Conservation (phyloP, 2,113 vertebrate genomes). For the Siniperca chuatsi region DNA sequence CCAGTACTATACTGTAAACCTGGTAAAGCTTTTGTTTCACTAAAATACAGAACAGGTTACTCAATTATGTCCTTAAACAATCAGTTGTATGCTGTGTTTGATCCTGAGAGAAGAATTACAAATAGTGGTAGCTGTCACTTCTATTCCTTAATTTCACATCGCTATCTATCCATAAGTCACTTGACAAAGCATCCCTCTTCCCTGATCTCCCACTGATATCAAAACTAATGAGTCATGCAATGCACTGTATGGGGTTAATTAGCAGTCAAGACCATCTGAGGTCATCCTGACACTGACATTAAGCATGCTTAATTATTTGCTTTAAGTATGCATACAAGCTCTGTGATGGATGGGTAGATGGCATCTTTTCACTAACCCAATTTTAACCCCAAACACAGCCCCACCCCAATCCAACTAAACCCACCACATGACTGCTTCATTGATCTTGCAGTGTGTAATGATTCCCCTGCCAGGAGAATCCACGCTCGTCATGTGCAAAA, state of each 20-base stretch:
- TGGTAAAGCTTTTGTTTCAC: neutral
- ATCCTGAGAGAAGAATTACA: neutral
- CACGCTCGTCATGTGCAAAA: neutral
- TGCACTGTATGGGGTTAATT: neutral
- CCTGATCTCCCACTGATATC: neutral
- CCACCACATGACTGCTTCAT: conserved; percentile 4
- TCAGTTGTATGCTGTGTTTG: neutral
- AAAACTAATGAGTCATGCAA: conserved; percentile 55
- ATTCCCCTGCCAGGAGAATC: conserved; percentile 37
- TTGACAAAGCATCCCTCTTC: conserved; percentile 18
- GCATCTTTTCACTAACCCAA: neutral
- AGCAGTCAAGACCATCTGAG: conserved; percentile 2
- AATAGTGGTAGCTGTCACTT: neutral
- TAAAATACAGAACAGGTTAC: neutral
- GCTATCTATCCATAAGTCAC: neutral
- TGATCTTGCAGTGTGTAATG: neutral
- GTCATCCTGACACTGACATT: conserved; percentile 38
- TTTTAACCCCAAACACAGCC: conserved; percentile 24
- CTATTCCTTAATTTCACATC: neutral
- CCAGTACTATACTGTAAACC: neutral
- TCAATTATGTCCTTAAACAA: neutral
- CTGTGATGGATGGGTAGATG: neutral
- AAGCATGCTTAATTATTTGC: conserved; percentile 15
- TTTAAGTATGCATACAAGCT: conserved; percentile 21
- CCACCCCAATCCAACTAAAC: conserved; percentile 21